Base-by-base conservation (phyloP, 1,140 invertebrate genomes). In the Drosophila sp. region DNA sequence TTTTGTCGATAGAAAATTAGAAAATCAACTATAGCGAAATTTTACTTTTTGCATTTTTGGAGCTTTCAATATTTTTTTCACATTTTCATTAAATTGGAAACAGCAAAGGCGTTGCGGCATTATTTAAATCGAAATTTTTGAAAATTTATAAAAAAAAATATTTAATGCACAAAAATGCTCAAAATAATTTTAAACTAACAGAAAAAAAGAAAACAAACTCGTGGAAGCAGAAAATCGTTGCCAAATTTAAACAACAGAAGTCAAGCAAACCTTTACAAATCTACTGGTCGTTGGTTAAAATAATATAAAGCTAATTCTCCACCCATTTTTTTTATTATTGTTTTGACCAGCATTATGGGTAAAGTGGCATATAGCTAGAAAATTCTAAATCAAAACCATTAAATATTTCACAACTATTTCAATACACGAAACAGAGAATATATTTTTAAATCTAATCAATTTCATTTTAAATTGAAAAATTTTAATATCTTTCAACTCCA, bases 61-160 rank as follows among this genome's bases (percentile, higher is more conserved):
- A 71, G 83, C 82, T 70, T 86, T 87, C 57, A 87, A 82, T 86
- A 86, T 86, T 86, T 86, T 80, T 70, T 82, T 83, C 61, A 43
- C 64, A 80, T 86, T 84, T 84, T 84, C 81, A 86, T 69, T 4
- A 61, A 72, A 40, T 48, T 81, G 57, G 70, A 67, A 29, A 54
- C 8, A 43, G 81, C 81, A 86, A 78, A 78, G 82, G 64, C 66
- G 81, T 86, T 86, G 81, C 81, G 21, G 40, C 38, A 86, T 43
- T 69, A 58, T 81, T 54, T 81, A 78, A 61, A 41, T 40, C 72
- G 29, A 84, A 48, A 66, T 78, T 87, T 62, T 65, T 86, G 66
- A 76, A 79, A 86, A 76, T 79, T 61, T 59, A 62, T 72, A 86
- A 29, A 76, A 29, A 76, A 80, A 87, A 82, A 81, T 87, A 89